Conservation (phyloP, 2,888 invertebrate genomes). For the Glaucopsyche alexis region DNA sequence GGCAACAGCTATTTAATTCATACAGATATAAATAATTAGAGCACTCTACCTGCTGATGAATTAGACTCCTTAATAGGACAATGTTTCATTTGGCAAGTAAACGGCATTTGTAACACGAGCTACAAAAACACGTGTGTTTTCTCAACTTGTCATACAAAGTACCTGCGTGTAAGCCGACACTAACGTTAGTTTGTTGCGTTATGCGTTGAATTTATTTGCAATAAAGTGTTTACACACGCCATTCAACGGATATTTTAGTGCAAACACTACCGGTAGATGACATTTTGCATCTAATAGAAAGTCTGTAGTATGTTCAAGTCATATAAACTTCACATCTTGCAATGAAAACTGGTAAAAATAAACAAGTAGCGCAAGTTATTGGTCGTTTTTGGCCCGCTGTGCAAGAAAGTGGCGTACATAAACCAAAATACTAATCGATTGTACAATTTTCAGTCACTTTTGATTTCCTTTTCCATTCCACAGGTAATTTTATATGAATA, state of each 20-base stretch:
- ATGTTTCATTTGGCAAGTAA: background rate
- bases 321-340: too few species aligned
- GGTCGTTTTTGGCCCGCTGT: too few species aligned
- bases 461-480: too few species aligned
- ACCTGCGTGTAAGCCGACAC: constrained; percentile 13
- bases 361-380: too few species aligned
- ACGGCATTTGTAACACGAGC: constrained; percentile 7
- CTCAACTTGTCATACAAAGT: constrained; percentile 20
- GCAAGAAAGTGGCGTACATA: too few species aligned
- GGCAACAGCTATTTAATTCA: too few species aligned
- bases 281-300: constrained; percentile 15
- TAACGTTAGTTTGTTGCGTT: constrained; percentile 12
- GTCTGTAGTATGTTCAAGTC: background rate
- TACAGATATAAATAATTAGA: too few species aligned
- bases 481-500: too few species aligned
- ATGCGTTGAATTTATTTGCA: constrained; percentile 15
- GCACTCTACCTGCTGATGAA: too few species aligned
- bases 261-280: constrained; percentile 7
- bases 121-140: constrained; percentile 14
- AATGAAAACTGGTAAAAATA: too few species aligned
- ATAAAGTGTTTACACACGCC: constrained; percentile 12
- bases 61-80: background rate
- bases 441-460: too few species aligned
- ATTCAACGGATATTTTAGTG: constrained; percentile 6
- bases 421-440: too few species aligned